phyloP scores from a whole-genome alignment of 2,797 vertebrate genomes.

The Dicrostonyx torquatus region DNA sequence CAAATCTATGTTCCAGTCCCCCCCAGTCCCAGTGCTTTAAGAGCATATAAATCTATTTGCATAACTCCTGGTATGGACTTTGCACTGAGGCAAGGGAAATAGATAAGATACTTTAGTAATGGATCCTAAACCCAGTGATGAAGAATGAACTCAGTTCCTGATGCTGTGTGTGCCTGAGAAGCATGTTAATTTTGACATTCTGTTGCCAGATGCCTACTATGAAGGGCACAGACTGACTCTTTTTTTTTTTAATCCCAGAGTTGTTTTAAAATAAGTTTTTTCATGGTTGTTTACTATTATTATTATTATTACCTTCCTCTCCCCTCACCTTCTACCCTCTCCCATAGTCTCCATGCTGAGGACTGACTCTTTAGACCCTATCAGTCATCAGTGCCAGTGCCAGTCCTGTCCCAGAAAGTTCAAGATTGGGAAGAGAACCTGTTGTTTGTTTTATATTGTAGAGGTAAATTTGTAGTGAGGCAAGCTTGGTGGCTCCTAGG shows the following conservation, averaged over 20 bases:
- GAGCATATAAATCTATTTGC: neutral
- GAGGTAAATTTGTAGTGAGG: neutral
- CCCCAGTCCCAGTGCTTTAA: neutral
- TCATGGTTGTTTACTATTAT: too few relatives aligned
- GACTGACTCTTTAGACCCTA: neutral
- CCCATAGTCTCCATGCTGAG: too few relatives aligned
- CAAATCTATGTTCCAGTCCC: neutral
- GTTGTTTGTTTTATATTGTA: neutral
- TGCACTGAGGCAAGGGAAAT: neutral
- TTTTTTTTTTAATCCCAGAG: too few relatives aligned
- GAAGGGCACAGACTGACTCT: neutral
- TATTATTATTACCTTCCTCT: too few relatives aligned
- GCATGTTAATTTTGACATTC: neutral
- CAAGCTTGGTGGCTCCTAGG: conserved; percentile 1
- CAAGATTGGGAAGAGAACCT: neutral
- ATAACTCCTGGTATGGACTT: neutral
- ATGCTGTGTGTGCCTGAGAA: neutral
- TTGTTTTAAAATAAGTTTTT: too few relatives aligned
- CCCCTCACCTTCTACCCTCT: too few relatives aligned
- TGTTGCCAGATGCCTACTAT: neutral
- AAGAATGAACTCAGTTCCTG: neutral
- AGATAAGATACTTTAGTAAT: neutral
- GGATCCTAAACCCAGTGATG: neutral
- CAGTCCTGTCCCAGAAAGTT: neutral
- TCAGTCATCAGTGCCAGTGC: neutral